Conservation (phyloP, 2,888 invertebrate genomes). For the Sclerodermus sp. region DNA sequence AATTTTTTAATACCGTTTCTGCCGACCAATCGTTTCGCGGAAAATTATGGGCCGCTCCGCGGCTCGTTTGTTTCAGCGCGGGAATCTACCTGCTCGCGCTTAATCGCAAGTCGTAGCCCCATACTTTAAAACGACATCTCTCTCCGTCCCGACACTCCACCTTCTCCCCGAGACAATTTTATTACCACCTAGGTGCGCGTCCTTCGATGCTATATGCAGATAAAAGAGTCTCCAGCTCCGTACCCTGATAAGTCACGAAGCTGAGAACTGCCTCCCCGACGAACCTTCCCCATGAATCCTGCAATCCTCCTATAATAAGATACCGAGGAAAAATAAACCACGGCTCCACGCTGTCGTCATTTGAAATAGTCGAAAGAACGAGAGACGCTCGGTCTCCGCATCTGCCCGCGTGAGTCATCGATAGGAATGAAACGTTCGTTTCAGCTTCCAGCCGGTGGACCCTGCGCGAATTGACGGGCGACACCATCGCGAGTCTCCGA, state of each 20-base stretch:
- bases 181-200: background rate
- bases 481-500: too few relatives aligned
- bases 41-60: slow-evolving; percentile 41
- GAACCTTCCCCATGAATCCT: too few relatives aligned
- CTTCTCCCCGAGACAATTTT: background rate
- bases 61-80: slow-evolving; percentile 45
- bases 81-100: slow-evolving; percentile 39
- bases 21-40: slow-evolving; percentile 33
- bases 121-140: slow-evolving; percentile 26
- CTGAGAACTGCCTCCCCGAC: too few relatives aligned
- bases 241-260: too few relatives aligned
- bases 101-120: slow-evolving; percentile 34
- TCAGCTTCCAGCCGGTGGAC: too few relatives aligned
- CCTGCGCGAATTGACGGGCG: too few relatives aligned
- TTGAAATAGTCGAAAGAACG: too few relatives aligned
- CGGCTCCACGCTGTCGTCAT: too few relatives aligned
- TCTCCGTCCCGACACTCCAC: background rate
- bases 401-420: too few relatives aligned
- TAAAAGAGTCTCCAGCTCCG: background rate
- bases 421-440: too few relatives aligned
- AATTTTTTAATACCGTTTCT: slow-evolving; percentile 44
- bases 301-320: too few relatives aligned
- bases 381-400: background rate
- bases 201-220: background rate
- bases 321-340: too few relatives aligned